A percentile compares a stretch with the other conserved stretches of the same genome.
These are phyloP conservation scores for Epinephelus lanceolatus DNA, from an alignment of 2,113 vertebrate genomes.

Conservation along the genomic window DNA sequence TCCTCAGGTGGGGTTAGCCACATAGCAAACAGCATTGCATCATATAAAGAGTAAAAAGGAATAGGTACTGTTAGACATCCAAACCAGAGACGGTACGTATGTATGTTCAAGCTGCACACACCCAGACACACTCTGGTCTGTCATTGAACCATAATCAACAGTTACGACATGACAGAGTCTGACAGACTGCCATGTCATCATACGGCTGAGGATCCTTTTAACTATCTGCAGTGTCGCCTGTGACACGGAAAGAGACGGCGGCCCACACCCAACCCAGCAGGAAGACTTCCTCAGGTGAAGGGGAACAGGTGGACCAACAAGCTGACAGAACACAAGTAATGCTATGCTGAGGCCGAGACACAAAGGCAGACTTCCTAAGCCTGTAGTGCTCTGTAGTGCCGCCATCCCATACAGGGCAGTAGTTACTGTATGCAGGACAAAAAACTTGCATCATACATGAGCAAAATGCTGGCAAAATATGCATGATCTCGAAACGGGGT, in stretches of 20 bases:
- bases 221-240: constrained; percentile 29
- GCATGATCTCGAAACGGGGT: too few relatives aligned
- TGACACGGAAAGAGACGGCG: constrained; percentile 27
- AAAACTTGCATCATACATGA: too few relatives aligned
- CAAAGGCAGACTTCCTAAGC: constrained; percentile 10
- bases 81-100: constrained; percentile 16
- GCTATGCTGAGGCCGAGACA: background rate
- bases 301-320: constrained; percentile 24
- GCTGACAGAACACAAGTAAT: background rate
- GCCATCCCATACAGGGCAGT: background rate
- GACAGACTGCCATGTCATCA: constrained; percentile 45
- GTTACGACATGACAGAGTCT: constrained; percentile 43
- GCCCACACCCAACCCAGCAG: constrained; percentile 39
- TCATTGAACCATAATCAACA: constrained; percentile 49
- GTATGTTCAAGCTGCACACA: constrained; percentile 22
- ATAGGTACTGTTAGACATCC: constrained; percentile 1
- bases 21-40: constrained; percentile 13
- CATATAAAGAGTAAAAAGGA: background rate
- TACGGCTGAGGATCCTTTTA: constrained; percentile 41
- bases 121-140: constrained; percentile 49
- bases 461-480: too few relatives aligned
- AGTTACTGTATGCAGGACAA: background rate
- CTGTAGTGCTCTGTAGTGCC: background rate
- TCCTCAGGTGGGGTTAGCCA: constrained; percentile 8
- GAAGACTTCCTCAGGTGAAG: constrained; percentile 25